Percentiles rank a stretch among this genome's conserved stretches.
phyloP scores from a whole-genome alignment of 2,113 vertebrate genomes.

The Apteryx owenii region DNA sequence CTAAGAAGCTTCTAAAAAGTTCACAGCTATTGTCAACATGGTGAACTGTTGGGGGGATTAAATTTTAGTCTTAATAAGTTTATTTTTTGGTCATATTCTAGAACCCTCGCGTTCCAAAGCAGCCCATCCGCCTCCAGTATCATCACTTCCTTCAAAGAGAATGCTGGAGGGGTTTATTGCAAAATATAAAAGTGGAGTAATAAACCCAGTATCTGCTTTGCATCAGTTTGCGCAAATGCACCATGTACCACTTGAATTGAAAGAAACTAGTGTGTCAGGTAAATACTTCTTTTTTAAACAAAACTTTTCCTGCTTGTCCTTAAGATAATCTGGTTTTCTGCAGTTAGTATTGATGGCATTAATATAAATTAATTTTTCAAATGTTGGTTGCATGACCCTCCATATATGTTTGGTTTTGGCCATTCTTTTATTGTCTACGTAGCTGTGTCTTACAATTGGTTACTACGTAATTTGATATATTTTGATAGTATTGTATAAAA shows the following conservation, averaged over 20 bases:
- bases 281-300: neutral
- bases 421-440: neutral
- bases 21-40: neutral
- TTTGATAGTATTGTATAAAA: neutral
- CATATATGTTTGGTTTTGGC: rapidly evolving
- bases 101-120: conserved; percentile 42
- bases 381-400: rapidly evolving
- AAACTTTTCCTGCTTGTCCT: neutral
- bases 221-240: conserved; percentile 82
- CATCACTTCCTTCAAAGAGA: conserved; percentile 45
- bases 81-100: conserved; percentile 51
- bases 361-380: neutral
- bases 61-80: neutral
- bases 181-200: conserved; percentile 78
- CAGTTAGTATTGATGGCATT: neutral
- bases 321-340: neutral
- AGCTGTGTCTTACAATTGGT: neutral
- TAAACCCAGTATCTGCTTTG: conserved; percentile 86
- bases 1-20: neutral
- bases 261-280: conserved; percentile 89
- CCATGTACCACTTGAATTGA: conserved; percentile 83
- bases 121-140: neutral
- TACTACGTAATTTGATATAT: neutral
- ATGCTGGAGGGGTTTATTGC: conserved; percentile 74
- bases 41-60: neutral